Evolutionary conservation across 2,797 vertebrate genomes (phyloP).

Genomic region (Petrocephalus schoutedeni): DNA sequence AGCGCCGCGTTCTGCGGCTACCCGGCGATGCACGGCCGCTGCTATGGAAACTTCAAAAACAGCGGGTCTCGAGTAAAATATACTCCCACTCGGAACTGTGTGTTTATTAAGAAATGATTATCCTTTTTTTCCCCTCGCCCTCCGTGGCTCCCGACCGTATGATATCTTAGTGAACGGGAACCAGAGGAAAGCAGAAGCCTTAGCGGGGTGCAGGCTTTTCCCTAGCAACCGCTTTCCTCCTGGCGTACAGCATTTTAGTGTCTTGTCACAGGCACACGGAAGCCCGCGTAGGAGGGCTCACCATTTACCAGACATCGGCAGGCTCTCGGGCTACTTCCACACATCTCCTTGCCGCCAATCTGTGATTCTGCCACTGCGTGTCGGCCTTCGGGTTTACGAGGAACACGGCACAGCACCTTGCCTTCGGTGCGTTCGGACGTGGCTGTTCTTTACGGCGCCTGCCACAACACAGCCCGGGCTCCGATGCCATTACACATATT

Average conservation of each 20-base stretch:
- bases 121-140: background rate
- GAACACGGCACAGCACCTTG: background rate
- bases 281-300: background rate
- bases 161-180: background rate
- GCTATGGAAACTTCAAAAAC: background rate
- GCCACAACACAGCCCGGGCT: background rate
- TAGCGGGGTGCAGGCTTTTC: background rate
- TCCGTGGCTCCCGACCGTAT: background rate
- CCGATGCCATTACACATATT: background rate
- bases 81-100: background rate
- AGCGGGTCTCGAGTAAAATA: background rate
- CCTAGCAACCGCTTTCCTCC: constrained; percentile 6
- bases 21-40: background rate
- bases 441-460: background rate
- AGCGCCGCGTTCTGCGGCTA: background rate
- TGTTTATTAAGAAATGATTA: background rate
- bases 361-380: background rate
- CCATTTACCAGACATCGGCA: background rate
- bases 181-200: background rate
- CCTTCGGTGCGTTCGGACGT: background rate
- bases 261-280: background rate
- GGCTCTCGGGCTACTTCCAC: background rate
- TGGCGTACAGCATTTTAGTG: background rate
- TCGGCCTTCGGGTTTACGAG: background rate
- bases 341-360: background rate